phyloP scores from a whole-genome alignment of 1,140 invertebrate genomes.

The Drosophila ambigua region DNA sequence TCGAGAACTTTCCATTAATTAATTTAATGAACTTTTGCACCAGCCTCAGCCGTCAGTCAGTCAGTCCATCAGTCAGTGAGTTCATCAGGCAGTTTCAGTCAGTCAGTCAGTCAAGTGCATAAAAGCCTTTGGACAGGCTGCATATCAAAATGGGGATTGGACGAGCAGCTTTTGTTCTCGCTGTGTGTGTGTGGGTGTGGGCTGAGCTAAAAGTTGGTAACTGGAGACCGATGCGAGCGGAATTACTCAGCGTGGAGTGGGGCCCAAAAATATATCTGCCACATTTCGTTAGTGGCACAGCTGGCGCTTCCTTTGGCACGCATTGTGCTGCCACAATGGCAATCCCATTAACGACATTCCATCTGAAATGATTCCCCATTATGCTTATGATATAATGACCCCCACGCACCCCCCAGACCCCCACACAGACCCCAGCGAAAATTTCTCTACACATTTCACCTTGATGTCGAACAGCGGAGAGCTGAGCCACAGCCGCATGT shows the following conservation, averaged over 20 bases:
- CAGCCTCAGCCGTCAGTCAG: slow-evolving; percentile 18
- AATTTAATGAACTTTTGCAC: slow-evolving; percentile 46
- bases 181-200: slow-evolving; percentile 16
- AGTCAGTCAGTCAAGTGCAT: slow-evolving; percentile 21
- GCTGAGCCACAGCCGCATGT: slow-evolving; percentile 13
- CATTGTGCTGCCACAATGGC: slow-evolving; percentile 11
- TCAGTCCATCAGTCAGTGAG: slow-evolving; percentile 7
- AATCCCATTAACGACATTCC: slow-evolving; percentile 31
- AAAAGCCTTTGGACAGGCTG: slow-evolving; percentile 42
- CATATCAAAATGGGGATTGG: slow-evolving; percentile 13
- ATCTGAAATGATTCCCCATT: slow-evolving; percentile 32
- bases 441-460: slow-evolving; percentile 30
- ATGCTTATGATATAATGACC: slow-evolving; percentile 13
- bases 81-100: too few species aligned
- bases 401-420: too few species aligned
- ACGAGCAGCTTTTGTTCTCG: slow-evolving; percentile 17
- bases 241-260: not conserved
- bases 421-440: slow-evolving; percentile 5
- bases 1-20: slow-evolving; percentile 41
- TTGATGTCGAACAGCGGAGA: slow-evolving; percentile 4
- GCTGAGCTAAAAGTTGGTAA: not conserved
- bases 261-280: slow-evolving; percentile 2
- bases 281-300: not conserved
- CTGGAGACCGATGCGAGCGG: not conserved
- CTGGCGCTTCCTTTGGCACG: not conserved